phyloP scores from a whole-genome alignment of 2,888 invertebrate genomes.

The Hololepta plana region DNA sequence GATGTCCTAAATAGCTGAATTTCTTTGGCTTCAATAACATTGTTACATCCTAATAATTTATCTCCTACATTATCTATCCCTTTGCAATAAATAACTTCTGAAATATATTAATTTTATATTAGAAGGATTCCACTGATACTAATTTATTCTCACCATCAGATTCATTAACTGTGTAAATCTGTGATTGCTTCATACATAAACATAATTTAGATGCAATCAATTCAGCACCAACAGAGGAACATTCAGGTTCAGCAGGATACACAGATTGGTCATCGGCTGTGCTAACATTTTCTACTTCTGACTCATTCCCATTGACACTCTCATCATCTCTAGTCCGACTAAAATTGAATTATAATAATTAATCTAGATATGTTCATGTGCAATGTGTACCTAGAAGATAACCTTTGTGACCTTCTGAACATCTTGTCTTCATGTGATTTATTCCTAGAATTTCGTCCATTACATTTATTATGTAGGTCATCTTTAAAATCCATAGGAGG shows the following conservation, averaged over 20 bases:
- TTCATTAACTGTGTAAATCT: constrained; percentile 14
- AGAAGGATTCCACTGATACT: constrained; percentile 6
- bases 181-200: constrained; percentile 18
- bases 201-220: constrained; percentile 18
- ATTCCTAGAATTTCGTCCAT: too few relatives aligned
- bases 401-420: constrained; percentile 17
- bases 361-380: not conserved
- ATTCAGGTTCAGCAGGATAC: constrained; percentile 15
- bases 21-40: constrained; percentile 36
- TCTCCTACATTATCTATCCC: constrained; percentile 61
- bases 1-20: constrained; percentile 50
- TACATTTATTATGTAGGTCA: too few relatives aligned
- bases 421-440: constrained; percentile 10
- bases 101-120: constrained; percentile 8
- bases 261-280: constrained; percentile 14
- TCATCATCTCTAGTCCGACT: constrained; percentile 11
- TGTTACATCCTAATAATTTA: constrained; percentile 64
- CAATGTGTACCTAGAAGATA: constrained; percentile 14
- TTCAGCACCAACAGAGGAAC: constrained; percentile 13
- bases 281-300: constrained; percentile 11
- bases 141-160: constrained; percentile 13
- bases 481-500: constrained; percentile 11
- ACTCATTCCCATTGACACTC: constrained; percentile 9
- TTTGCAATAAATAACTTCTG: constrained; percentile 48
- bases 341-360: not conserved